phyloP scores from a whole-genome alignment of 2,113 vertebrate genomes.

The Neomonachus schauinslandi region DNA sequence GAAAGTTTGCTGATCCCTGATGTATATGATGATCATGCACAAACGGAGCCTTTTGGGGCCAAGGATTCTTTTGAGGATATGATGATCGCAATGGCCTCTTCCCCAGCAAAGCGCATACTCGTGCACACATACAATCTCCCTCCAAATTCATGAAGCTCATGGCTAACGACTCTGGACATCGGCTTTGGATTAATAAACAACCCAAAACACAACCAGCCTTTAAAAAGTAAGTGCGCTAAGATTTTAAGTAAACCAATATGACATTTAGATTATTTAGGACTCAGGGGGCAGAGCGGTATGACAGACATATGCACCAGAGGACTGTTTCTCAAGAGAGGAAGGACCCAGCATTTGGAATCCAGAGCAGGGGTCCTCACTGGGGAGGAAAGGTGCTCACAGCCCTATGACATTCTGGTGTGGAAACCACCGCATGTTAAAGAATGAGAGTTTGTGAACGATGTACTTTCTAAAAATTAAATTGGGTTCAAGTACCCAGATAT shows the following conservation, averaged over 20 bases:
- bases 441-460: not conserved
- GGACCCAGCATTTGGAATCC: rapidly evolving
- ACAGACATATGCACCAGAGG: no score
- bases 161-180: not conserved
- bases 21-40: not conserved
- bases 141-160: rapidly evolving
- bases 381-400: not conserved
- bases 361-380: no score
- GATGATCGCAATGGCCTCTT: not conserved
- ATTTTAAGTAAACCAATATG: not conserved
- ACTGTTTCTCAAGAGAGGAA: not conserved
- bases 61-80: not conserved
- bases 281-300: rapidly evolving
- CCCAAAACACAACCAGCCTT: not conserved
- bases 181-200: not conserved
- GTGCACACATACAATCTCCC: rapidly evolving
- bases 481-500: not conserved
- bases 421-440: not conserved
- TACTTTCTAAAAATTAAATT: not conserved
- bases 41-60: not conserved
- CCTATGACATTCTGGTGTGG: no score
- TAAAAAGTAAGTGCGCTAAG: not conserved
- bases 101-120: not conserved
- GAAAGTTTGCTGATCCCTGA: not conserved
- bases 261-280: not conserved